Percentiles rank a stretch among this genome's conserved stretches.
phyloP scores from a whole-genome alignment of 2,113 vertebrate genomes.

The Leucopsar rothschildi region DNA sequence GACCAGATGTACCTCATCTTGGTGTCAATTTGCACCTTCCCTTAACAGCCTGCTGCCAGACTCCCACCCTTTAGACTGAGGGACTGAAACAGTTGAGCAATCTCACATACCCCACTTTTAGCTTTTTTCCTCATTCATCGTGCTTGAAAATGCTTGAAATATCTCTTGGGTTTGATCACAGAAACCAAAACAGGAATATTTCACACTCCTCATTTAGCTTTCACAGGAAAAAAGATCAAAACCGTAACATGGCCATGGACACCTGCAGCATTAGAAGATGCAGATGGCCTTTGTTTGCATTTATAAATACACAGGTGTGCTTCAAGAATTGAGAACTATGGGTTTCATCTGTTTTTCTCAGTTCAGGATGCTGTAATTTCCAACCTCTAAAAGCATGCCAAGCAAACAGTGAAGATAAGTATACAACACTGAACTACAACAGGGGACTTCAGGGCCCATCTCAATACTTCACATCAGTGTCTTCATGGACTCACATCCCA shows the following conservation, averaged over 20 bases:
- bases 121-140: background rate
- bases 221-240: background rate
- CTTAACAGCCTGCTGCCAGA: background rate
- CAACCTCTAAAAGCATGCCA: background rate
- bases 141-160: slow-evolving; percentile 23
- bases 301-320: background rate
- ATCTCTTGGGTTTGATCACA: background rate
- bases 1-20: background rate
- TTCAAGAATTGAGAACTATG: background rate
- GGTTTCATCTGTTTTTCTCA: background rate
- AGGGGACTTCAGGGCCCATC: background rate
- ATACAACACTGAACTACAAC: background rate
- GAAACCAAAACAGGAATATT: background rate
- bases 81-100: background rate
- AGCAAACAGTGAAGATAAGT: background rate
- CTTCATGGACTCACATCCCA: background rate
- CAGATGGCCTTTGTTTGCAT: slow-evolving; percentile 2
- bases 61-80: background rate
- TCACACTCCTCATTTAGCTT: slow-evolving; percentile 13
- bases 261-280: background rate
- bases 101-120: background rate
- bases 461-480: background rate
- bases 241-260: background rate
- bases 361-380: background rate
- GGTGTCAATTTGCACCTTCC: background rate